Evolutionary conservation across 2,888 invertebrate genomes (phyloP).

Genomic region (Harpagoxenus sublaevis): DNA sequence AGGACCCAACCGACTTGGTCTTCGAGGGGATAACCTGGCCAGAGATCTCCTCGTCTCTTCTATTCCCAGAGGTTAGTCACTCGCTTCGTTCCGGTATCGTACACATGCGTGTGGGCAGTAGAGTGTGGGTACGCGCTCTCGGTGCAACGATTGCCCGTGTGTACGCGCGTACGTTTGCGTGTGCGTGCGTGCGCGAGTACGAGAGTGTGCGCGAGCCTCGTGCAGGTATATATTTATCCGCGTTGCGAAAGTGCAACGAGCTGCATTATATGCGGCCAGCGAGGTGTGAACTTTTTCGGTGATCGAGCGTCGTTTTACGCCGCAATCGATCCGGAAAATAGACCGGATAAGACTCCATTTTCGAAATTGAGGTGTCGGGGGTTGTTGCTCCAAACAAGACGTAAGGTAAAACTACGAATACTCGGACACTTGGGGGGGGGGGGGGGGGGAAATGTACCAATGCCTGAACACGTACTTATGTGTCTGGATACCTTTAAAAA

Average conservation of each 20-base stretch:
- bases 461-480: too few relatives aligned
- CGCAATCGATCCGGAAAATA: background rate
- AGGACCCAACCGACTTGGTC: background rate
- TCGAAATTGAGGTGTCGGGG: background rate
- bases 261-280: constrained; percentile 54
- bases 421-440: too few relatives aligned
- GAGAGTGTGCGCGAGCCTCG: constrained; percentile 12
- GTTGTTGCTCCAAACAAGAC: too few relatives aligned
- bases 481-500: too few relatives aligned
- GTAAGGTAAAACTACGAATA: background rate
- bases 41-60: constrained; percentile 68
- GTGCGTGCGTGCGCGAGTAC: constrained; percentile 11
- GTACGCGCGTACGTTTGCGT: background rate
- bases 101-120: constrained; percentile 62
- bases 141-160: constrained; percentile 45
- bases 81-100: constrained; percentile 75
- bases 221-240: constrained; percentile 54
- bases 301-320: constrained; percentile 17
- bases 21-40: constrained; percentile 32
- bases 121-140: constrained; percentile 51
- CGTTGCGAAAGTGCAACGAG: constrained; percentile 68
- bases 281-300: constrained; percentile 59
- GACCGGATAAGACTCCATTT: background rate
- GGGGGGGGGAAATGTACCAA: too few relatives aligned
- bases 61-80: constrained; percentile 78